Percentiles rank a stretch among this genome's conserved stretches.
phyloP scores from a whole-genome alignment of 2,113 vertebrate genomes.

The Carlito syrichta region DNA sequence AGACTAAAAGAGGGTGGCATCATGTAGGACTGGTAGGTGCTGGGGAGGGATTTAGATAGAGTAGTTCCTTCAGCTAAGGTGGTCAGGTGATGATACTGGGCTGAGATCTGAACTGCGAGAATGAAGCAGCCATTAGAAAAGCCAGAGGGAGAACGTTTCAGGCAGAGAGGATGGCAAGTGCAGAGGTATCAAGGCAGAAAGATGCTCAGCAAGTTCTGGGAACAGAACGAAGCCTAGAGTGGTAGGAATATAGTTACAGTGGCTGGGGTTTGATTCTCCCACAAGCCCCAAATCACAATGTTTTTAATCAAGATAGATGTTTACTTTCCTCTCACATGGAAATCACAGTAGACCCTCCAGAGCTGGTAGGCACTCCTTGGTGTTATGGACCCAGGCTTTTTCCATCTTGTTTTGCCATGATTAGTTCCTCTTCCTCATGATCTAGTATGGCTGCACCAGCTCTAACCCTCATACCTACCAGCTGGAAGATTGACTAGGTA shows the following conservation, averaged over 20 bases:
- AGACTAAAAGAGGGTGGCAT: not conserved
- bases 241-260: not conserved
- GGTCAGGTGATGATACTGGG: not conserved
- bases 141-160: not conserved
- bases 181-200: not conserved
- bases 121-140: not conserved
- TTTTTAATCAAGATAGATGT: not conserved
- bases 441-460: not conserved
- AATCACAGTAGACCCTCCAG: too few relatives aligned
- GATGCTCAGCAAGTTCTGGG: accelerated
- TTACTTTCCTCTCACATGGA: not conserved
- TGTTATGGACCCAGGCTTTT: too few relatives aligned
- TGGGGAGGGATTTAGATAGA: not conserved
- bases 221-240: not conserved
- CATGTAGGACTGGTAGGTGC: not conserved
- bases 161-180: not conserved
- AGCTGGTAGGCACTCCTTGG: not conserved
- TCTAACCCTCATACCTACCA: not conserved
- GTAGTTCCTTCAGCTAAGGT: not conserved
- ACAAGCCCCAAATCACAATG: not conserved
- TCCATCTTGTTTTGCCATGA: not conserved
- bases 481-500: too few relatives aligned
- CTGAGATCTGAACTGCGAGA: not conserved
- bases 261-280: not conserved
- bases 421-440: not conserved